phyloP scores from a whole-genome alignment of 1,140 invertebrate species.

The Argopecten irradians region DNA sequence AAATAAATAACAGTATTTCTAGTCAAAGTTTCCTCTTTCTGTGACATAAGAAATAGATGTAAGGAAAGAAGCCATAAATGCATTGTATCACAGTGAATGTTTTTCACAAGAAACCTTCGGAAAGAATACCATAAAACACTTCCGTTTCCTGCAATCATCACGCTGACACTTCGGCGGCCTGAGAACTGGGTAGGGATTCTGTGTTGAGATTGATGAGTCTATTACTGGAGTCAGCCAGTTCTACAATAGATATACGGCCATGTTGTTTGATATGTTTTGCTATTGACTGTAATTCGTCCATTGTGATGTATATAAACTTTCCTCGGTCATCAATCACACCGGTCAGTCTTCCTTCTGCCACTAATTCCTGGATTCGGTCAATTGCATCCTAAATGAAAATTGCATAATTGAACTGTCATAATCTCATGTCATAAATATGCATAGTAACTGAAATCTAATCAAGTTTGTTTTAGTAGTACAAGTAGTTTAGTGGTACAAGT shows the following conservation, averaged over 20 bases:
- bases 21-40: no score
- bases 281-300: slow-evolving; percentile 92
- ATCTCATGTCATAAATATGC: no score
- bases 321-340: slow-evolving; percentile 99
- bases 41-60: no score
- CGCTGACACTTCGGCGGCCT: slow-evolving; percentile 43
- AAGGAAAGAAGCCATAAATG: no score
- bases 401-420: neutral
- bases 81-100: neutral
- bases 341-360: slow-evolving; percentile 83
- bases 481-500: no score
- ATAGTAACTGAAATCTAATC: no score
- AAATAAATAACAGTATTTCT: no score
- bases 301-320: slow-evolving; percentile 98
- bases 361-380: slow-evolving; percentile 88
- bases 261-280: slow-evolving; percentile 97
- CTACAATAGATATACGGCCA: slow-evolving; percentile 94
- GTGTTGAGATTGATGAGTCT: slow-evolving; percentile 89
- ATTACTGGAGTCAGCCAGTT: slow-evolving; percentile 96
- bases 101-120: neutral
- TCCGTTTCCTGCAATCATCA: no score
- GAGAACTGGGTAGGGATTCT: slow-evolving; percentile 60
- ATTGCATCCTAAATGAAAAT: slow-evolving; percentile 76
- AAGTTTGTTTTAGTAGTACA: no score
- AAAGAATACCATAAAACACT: no score